Percentiles rank a stretch among this genome's conserved stretches.
Conservation (phyloP, 2,888 invertebrate genomes). For the Sinodicranocentrus sp. region DNA sequence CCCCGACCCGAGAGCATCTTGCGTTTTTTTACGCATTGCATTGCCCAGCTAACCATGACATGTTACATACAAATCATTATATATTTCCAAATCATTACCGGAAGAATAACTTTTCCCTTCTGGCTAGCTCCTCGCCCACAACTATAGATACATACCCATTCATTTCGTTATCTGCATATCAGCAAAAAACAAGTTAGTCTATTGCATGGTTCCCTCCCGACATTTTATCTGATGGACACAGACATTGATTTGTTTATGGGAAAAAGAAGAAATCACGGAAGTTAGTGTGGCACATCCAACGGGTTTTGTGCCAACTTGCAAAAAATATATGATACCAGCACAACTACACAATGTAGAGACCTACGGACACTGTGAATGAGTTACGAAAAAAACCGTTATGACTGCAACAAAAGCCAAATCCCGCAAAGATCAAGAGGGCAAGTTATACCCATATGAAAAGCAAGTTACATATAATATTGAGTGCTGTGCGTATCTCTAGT, state of each 20-base stretch:
- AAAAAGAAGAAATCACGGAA: constrained; percentile 19
- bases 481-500: background rate
- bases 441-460: background rate
- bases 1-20: no score
- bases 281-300: constrained; percentile 9
- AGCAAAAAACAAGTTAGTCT: constrained; percentile 10
- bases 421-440: constrained; percentile 3
- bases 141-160: no score
- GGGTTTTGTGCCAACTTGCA: constrained; percentile 20
- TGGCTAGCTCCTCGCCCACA: no score
- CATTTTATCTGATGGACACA: constrained; percentile 21
- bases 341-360: background rate
- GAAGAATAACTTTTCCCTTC: no score
- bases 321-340: constrained; percentile 3
- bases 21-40: no score
- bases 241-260: constrained; percentile 48
- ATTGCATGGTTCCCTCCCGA: background rate
- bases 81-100: no score
- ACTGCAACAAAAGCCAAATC: constrained; percentile 10
- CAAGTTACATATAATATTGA: background rate
- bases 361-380: background rate
- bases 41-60: no score
- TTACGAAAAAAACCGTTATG: background rate
- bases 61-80: no score
- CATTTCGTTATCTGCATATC: no score